Base-by-base conservation (phyloP, 2,888 invertebrate genomes). In the Hirtodrosophila trivittata region DNA sequence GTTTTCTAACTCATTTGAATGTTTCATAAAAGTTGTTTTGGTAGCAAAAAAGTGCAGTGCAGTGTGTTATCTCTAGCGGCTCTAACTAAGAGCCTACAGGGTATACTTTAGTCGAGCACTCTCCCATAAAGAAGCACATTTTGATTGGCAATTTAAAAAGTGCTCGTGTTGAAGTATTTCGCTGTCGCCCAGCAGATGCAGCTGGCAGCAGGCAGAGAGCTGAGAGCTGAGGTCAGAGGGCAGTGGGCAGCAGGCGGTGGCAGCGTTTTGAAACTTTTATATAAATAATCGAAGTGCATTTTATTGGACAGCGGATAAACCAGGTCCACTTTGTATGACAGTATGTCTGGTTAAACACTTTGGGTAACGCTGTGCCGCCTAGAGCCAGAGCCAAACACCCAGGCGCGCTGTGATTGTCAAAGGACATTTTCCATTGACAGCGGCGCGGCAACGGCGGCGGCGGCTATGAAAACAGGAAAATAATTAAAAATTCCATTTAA, bases 401-500 rank as follows among this genome's bases (percentile, higher is more conserved):
- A 25, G 26, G 32, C 42, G 12, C 63, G 58, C 69, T 54, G 73
- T 85, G 87, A 85, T 86, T 83, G 87, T 86, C 82, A 83, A 83
- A 83, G 82, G 82, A 86, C 84, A 63, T 10, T 35, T 1, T 9
- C 9, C 28, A n/a, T n/a, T 7, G n/a, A 9, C n/a, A 28, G 28
- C 5, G 28, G 6, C 58, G 33, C 18, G 8, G 26, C 10, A 49
- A 12, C 14, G 21, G 46, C 14, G 33, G 9, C 52, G 66, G 45
- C 55, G 70, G 62, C 75, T 28, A 28, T 1, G n/a, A 28, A 28
- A 28, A 28, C 5, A 28, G 28, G 2, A n/a, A 86, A 86, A 81
- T 83, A 83, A 86, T 83, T 83, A 86, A 83, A 86, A 83, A 86
- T 81, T 84, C 87, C 82, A 83, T 83, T 83, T 84, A 83, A 83